phyloP scores from a whole-genome alignment of 2,888 invertebrate genomes.

The Phasia obesa region DNA sequence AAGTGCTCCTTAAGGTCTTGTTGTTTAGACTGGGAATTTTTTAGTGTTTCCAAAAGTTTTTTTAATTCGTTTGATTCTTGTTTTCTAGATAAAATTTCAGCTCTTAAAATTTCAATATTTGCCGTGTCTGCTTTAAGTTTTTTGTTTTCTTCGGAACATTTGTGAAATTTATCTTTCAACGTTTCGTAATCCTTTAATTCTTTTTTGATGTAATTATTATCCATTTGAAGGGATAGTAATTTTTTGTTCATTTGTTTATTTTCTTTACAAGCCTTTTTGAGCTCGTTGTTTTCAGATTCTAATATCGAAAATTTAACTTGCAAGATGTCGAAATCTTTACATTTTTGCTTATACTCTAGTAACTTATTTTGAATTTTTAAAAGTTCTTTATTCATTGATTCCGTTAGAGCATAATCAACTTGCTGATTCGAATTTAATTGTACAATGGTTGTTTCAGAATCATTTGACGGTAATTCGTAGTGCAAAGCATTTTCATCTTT shows the following conservation, averaged over 20 bases:
- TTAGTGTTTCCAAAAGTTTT: neutral
- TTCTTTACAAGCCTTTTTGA: conserved; percentile 10
- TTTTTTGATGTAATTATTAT: conserved; percentile 35
- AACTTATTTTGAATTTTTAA: neutral
- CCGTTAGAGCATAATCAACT: neutral
- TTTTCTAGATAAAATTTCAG: conserved; percentile 23
- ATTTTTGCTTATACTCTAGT: conserved; percentile 1
- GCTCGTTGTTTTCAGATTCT: conserved; percentile 34
- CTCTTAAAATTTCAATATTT: neutral
- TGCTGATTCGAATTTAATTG: neutral
- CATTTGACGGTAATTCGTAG: conserved; percentile 1
- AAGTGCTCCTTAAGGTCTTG: neutral
- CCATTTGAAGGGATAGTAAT: conserved; percentile 14
- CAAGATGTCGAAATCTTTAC: neutral
- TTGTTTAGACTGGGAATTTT: neutral
- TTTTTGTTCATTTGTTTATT: conserved; percentile 13
- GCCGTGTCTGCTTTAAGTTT: conserved; percentile 23
- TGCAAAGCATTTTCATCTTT: neutral
- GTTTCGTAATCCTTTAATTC: neutral
- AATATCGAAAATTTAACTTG: conserved; percentile 29
- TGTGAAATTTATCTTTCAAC: conserved; percentile 25
- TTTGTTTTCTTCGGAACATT: conserved; percentile 29
- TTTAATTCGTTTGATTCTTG: conserved; percentile 18
- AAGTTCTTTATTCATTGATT: neutral
- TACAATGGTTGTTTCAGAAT: conserved; percentile 2